Evolutionary conservation across 1,140 invertebrate species (phyloP).

Genomic region (Aethina tumida): DNA sequence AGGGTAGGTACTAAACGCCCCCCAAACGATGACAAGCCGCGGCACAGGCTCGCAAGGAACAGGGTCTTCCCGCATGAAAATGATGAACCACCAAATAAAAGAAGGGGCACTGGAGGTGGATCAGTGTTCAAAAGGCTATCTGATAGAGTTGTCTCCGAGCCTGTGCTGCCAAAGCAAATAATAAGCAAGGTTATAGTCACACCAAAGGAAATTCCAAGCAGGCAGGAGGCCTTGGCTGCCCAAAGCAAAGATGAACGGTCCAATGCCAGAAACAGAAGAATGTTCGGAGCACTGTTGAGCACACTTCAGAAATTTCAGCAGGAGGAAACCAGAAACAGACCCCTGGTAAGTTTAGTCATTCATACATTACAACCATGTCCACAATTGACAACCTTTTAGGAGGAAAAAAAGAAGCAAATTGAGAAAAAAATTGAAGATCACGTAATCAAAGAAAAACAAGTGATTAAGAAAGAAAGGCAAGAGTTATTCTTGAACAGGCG

Average conservation of each 20-base stretch:
- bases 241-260: constrained; percentile 77
- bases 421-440: constrained; percentile 91
- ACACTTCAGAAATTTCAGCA: constrained; percentile 92
- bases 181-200: constrained; percentile 49
- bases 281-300: constrained; percentile 90
- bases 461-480: constrained; percentile 73
- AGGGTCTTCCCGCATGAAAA: constrained; percentile 29
- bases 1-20: constrained; percentile 21
- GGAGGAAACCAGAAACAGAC: constrained; percentile 83
- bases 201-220: constrained; percentile 53
- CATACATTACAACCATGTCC: background rate
- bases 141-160: constrained; percentile 37
- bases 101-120: constrained; percentile 33
- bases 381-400: constrained; percentile 40
- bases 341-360: constrained; percentile 40
- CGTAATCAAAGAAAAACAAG: constrained; percentile 76
- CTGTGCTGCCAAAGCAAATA: constrained; percentile 37
- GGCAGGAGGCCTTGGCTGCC: constrained; percentile 69
- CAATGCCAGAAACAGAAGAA: constrained; percentile 77
- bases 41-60: constrained; percentile 9
- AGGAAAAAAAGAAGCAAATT: constrained; percentile 75
- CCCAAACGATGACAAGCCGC: constrained; percentile 19
- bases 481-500: constrained; percentile 77
- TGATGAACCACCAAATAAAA: constrained; percentile 38
- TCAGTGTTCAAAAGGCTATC: constrained; percentile 45